Conservation (phyloP, 2,797 vertebrate species). For the Fistularia tabacaria region DNA sequence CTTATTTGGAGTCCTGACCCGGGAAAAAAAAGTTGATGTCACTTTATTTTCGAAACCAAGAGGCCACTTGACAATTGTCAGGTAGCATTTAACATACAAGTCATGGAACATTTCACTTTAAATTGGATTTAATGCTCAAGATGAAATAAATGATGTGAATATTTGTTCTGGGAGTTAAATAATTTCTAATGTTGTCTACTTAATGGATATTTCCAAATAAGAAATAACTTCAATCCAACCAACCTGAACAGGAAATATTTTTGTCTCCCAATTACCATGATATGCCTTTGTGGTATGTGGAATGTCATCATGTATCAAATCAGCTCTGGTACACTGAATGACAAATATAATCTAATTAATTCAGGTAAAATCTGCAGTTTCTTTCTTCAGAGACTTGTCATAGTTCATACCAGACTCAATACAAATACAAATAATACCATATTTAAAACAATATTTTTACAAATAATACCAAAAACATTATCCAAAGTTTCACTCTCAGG, state of each 20-base stretch:
- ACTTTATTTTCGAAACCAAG: slow-evolving; percentile 72
- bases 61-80: slow-evolving; percentile 32
- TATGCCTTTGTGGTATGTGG: slow-evolving; percentile 45
- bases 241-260: slow-evolving; percentile 30
- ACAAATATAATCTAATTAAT: slow-evolving; percentile 11
- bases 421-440: no score
- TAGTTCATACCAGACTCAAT: no score
- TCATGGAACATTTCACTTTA: neutral
- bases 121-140: no score
- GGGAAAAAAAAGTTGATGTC: slow-evolving; percentile 78
- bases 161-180: no score
- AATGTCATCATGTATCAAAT: slow-evolving; percentile 42
- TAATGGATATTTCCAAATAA: no score
- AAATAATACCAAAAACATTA: no score
- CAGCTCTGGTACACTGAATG: slow-evolving; percentile 16
- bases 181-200: no score
- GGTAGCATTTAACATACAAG: no score
- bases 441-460: neutral
- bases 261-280: slow-evolving; percentile 31
- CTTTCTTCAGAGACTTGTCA: neutral
- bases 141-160: no score
- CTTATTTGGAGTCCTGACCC: slow-evolving; percentile 83
- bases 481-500: neutral
- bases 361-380: neutral
- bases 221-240: slow-evolving; percentile 9